Conservation (phyloP, 2,797 vertebrate genomes). For the Phrynocephalus vlangalii region DNA sequence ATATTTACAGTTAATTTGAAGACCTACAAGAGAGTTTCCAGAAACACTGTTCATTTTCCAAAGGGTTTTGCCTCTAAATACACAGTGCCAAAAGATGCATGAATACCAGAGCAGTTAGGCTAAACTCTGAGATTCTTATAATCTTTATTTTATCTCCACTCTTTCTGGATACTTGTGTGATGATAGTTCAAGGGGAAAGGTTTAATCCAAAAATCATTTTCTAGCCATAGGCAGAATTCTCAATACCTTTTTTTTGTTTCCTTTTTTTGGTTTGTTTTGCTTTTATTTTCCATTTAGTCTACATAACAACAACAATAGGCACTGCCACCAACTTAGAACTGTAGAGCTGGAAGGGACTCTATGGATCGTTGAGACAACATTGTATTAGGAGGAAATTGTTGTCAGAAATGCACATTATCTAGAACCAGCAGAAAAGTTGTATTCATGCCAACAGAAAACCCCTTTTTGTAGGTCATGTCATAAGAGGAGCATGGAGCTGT, state of each 20-base stretch:
- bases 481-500: no score
- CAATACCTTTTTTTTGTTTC: neutral
- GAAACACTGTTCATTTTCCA: conserved; percentile 2
- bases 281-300: neutral
- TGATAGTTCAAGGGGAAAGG: neutral
- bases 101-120: neutral
- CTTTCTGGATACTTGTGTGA: neutral
- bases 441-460: neutral
- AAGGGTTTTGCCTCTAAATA: neutral
- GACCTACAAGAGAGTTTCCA: conserved; percentile 24
- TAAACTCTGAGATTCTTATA: neutral
- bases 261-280: no score
- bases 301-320: neutral
- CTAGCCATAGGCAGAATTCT: neutral
- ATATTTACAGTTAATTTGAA: conserved; percentile 2
- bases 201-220: neutral
- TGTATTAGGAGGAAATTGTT: neutral
- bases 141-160: neutral
- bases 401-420: neutral
- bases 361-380: neutral
- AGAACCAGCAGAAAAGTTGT: no score
- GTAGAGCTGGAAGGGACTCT: neutral
- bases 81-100: neutral
- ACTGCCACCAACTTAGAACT: neutral
- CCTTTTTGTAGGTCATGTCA: no score